Base-by-base conservation (phyloP, 2,113 vertebrate species). In the Tonatia bakeri region DNA sequence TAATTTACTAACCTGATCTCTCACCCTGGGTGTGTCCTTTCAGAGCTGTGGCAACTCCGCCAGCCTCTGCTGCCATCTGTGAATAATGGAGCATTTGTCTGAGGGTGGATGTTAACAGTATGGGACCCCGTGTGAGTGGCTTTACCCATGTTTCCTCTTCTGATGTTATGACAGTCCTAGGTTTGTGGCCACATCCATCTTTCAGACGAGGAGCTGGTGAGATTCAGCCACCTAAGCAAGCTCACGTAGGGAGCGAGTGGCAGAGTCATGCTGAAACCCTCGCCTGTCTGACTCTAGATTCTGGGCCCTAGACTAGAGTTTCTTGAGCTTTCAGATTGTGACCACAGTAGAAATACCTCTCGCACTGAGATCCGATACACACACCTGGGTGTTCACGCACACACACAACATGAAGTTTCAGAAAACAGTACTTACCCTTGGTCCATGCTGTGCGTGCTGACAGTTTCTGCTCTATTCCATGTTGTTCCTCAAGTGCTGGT, bases 311-410 rank as follows among this genome's bases (percentile, higher is more conserved):
- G 40, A 33, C 77, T 16, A 40, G 16, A 73, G n/a, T n/a, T 84
- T 61, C 75, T 87, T 65, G 84, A 80, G 59, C 43, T 59, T 82
- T n/a, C 22, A 52, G 38, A 36, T 20, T 7, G 14, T 72, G 88
- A 50, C n/a, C 24, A 47, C 26, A 75, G 45, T 82, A 86, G 89
- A 86, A 90, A 9, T 61, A 47, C 14, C 4, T 52, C 75, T 92
- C 50, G 31, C 16, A 22, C 65, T 64, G 79, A 82, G 22, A 56
- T 26, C 40, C 13, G n/a, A 0, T 28, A 20, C 47, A 38, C 0
- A 33, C 40, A 45, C 20, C 4, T 12, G 19, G 6, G 1, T 2
- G 22, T n/a, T 31, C 10, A 19, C 5, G 28, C 50, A 15, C 4
- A 76, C 3, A 52, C 10, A 7, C 8, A 36, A 52, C 3, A 65